These are phyloP conservation scores for Hyaena hyaena DNA, from an alignment of 2,113 vertebrate species.

Conservation along the genomic window DNA sequence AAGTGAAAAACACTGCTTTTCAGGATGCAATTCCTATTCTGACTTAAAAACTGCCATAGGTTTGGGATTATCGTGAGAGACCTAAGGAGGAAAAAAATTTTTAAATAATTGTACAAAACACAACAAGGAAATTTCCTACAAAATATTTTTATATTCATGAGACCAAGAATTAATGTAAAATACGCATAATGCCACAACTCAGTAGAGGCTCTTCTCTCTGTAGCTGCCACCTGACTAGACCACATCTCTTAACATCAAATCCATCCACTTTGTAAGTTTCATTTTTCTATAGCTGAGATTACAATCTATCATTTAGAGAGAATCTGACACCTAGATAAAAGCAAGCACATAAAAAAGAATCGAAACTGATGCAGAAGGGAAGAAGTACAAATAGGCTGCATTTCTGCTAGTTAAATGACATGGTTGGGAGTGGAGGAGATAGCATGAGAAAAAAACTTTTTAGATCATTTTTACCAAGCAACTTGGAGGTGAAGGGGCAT, in stretches of 20 bases:
- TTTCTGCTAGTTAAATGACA: slow-evolving; percentile 73
- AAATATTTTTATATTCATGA: not conserved
- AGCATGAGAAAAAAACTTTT: not conserved
- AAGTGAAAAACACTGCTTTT: not conserved
- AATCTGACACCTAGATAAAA: slow-evolving; percentile 78
- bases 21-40: slow-evolving; percentile 11
- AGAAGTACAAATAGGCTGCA: slow-evolving; percentile 65
- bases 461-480: slow-evolving; percentile 67
- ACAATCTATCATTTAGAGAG: slow-evolving; percentile 77
- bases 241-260: slow-evolving; percentile 69
- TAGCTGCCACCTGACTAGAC: slow-evolving; percentile 32
- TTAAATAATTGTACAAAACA: slow-evolving; percentile 32
- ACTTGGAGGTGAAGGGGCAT: slow-evolving; percentile 19
- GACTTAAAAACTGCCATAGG: not conserved
- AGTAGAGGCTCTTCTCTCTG: not conserved
- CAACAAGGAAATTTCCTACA: not conserved
- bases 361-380: slow-evolving; percentile 59
- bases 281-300: slow-evolving; percentile 70
- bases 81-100: not conserved
- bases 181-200: not conserved
- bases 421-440: slow-evolving; percentile 10
- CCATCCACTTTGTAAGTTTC: slow-evolving; percentile 72
- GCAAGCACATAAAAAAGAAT: slow-evolving; percentile 76
- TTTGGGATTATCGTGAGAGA: not conserved
- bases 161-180: slow-evolving; percentile 39